Evolutionary conservation across 2,797 vertebrate species (phyloP), one percentile per base, ranked within the genome.

Genomic region (Eurystomus glaucurus): DNA sequence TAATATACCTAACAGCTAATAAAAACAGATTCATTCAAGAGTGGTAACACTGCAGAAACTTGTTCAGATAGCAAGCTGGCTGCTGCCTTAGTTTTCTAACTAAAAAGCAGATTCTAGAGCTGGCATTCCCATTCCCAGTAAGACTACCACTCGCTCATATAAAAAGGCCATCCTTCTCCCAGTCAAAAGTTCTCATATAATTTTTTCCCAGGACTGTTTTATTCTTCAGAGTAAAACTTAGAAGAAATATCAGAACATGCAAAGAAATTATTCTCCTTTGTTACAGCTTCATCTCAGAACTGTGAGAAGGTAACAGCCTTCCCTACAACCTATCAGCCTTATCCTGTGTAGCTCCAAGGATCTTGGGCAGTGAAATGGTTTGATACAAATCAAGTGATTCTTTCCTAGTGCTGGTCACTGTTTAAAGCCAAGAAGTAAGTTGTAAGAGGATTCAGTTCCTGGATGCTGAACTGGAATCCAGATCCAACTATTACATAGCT

Each of bases 1-100:
- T 87, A 85, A 62, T 74, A 85, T 28, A 92, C 33, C 35, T 90
- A 90, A 39, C 6, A 83, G 35, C 20, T 85, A 94, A 91, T 57
- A 91, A 89, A 62, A 62, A 4, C n/a, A 81, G 39, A 62, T 69
- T 43, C 8, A 54, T 74, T 92, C 45, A 82, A 58, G 41, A 62
- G 11, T 21, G 11, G 3, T n/a, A 90, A 57, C 6, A 60, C 19
- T 65, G 37, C 16, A 84, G 65, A 93, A 93, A 90, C 15, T n/a
- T 78, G 45, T 62, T 37, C 37, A 52, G 18, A 84, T 46, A 37
- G 25, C 31, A 93, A 76, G 60, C 12, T 54, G 90, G 23, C 9
- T 81, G 23, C 15, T 66, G 39, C 35, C 50, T 65, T 46, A 15
- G 31, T 33, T 95, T 86, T 64, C 33, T 68, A 37, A 37, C 9